Base-by-base conservation (phyloP, 2,113 vertebrate species). In the Australoheros scitulus region DNA sequence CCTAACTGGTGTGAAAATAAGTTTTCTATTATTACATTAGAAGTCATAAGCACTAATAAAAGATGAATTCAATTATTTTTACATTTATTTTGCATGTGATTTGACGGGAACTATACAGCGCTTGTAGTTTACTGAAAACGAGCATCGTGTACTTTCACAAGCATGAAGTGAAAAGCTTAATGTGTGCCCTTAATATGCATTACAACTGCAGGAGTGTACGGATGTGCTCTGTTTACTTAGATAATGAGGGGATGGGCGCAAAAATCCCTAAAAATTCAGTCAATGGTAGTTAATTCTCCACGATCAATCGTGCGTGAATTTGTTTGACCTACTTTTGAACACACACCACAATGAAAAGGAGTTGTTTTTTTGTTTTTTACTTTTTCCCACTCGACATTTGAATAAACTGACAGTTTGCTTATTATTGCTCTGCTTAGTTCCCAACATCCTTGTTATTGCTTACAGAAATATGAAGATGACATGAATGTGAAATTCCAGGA, bases 291-390 rank as follows among this genome's bases (percentile, higher is more conserved):
- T 88, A 89, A 91, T 93, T 93, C 91, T 93, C 79, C 65, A 38
- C 29, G 87, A 93, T 89, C 91, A 90, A 93, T 90, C 74, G 65
- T 56, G 94, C 93, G 76, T 93, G 91, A 91, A 92, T 88, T 72
- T 80, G 90, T 87, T 88, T 93, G 94, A 93, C 93, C 94, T 92
- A 93, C 57, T 93, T 94, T 91, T 79, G 84, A 76, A 88, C 86
- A 84, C 10, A 56, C 74, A 70, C 61, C 75, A 89, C 83, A 88
- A 60, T 26, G 60, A 80, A 63, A 81, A 26, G 61, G 58, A 47
- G 20, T 61, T 32, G 18, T 24, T 58, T 52, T 29, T 52, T 8
- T 32, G 34, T 26, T 36, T 34, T 6, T 24, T 14, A 57, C 7
- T 14, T 59, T 59, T 83, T 74, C 57, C 36, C 50, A 70, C 78